Conservation (phyloP, 2,888 invertebrate genomes). For the Lacanobia oleracea region DNA sequence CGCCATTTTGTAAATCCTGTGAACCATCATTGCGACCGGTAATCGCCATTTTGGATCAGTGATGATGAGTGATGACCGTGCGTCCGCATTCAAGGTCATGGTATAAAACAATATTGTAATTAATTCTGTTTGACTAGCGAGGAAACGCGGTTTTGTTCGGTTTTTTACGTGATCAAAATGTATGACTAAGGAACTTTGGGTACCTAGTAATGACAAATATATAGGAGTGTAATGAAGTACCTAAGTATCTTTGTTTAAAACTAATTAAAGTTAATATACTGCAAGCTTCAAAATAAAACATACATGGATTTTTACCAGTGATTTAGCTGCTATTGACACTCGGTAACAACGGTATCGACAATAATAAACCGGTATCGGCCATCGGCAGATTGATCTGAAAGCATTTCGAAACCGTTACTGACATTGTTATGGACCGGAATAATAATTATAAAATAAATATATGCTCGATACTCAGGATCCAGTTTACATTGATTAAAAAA, state of each 20-base stretch:
- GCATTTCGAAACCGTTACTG: constrained; percentile 39
- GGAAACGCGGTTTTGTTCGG: constrained; percentile 11
- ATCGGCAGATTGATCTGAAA: constrained; percentile 52
- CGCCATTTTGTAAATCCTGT: constrained; percentile 81
- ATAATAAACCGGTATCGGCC: constrained; percentile 45
- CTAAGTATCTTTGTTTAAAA: neutral
- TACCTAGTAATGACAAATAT: too few relatives aligned
- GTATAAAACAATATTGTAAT: constrained; percentile 83
- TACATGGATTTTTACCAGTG: neutral
- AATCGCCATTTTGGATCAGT: constrained; percentile 82
- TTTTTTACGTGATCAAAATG: neutral
- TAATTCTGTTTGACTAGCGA: constrained; percentile 71
- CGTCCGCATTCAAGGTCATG: constrained; percentile 85
- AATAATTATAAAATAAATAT: neutral
- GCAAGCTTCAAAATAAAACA: neutral
- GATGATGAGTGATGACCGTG: constrained; percentile 83
- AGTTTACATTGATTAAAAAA: neutral
- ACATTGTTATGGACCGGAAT: constrained; percentile 23
- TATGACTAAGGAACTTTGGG: neutral
- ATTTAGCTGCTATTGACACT: constrained; percentile 22
- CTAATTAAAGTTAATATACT: neutral
- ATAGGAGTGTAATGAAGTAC: too few relatives aligned
- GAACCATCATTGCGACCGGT: constrained; percentile 84
- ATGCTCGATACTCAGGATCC: neutral
- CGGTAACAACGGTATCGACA: constrained; percentile 42